Percentiles rank a stretch among this genome's conserved stretches.
phyloP scores from a whole-genome alignment of 2,113 vertebrate genomes.

The Engraulis encrasicolus region DNA sequence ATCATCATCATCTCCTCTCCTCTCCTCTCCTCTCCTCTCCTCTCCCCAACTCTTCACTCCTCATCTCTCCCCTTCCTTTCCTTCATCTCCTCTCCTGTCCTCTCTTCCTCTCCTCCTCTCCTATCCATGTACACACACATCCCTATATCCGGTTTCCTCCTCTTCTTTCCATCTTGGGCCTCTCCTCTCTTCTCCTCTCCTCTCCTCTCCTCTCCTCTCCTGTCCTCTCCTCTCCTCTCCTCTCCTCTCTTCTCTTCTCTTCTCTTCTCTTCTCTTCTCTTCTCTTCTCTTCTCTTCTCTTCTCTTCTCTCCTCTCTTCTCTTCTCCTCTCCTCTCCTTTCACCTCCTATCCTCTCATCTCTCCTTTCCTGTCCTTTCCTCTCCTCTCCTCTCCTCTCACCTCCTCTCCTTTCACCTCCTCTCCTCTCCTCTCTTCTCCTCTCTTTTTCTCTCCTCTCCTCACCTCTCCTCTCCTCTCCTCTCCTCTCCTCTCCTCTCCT shows the following conservation, averaged over 20 bases:
- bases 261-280: not conserved
- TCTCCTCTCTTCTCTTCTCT: not conserved
- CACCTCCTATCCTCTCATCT: not conserved
- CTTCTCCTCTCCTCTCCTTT: not conserved
- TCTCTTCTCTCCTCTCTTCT: not conserved
- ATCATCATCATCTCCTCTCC: too few relatives aligned
- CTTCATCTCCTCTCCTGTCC: too few relatives aligned
- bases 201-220: too few relatives aligned
- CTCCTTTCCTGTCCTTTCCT: not conserved
- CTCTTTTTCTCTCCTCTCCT: not conserved
- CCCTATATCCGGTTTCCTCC: too few relatives aligned
- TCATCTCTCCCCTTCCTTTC: too few relatives aligned
- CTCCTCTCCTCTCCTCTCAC: not conserved
- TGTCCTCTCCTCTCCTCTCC: not conserved
- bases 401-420: not conserved
- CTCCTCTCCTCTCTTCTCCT: not conserved
- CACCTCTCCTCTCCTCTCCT: conserved; percentile 23
- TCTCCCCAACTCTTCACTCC: too few relatives aligned
- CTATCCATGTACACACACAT: too few relatives aligned
- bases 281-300: not conserved
- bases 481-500: conserved; percentile 69
- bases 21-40: too few relatives aligned
- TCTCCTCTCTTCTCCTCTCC: too few relatives aligned
- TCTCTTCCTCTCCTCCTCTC: too few relatives aligned
- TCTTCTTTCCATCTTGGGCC: too few relatives aligned